Base-by-base conservation (phyloP, 2,888 invertebrate genomes). In the Dilophus febrilis region DNA sequence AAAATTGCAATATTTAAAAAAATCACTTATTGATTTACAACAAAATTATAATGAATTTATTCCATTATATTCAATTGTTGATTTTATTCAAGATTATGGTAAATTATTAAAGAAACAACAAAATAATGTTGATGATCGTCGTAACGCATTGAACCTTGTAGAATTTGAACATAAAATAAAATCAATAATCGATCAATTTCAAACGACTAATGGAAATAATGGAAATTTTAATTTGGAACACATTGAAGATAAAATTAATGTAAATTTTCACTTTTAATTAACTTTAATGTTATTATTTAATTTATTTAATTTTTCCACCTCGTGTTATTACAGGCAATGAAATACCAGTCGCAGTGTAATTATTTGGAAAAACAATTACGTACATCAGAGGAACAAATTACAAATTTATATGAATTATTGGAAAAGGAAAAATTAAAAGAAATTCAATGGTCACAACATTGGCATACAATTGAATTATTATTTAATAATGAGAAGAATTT, bases 21-120 rank as follows among this genome's bases (percentile, higher is more conserved):
- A 55, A 41, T 55, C 58, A 2, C 38, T 59, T 17, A 50, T 50
- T 35, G 41, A 46, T 4, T 47, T 61, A 4, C 53, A 52, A 42
- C 53, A 56, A 40, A 60, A 62, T 50, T 62, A 58, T 48, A 55
- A 56, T 48, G 58, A 61, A 49, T 62, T 55, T 38, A 61, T 61
- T 27, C 62, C 62, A 2, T 42, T 62, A 33, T 53, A 62, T 50
- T 54, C 56, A 48, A 51, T 62, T 2, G 53, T 50, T 17, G 58
- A 62, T 42, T 63, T 60, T 45, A 52, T 45, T 2, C 39, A 42
- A 26, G 38, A 42, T 10, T 44, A 41, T 14, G 29, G 32, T 7
- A 17, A 31, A 19, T 14, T 42, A 8, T 22, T 42, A 14, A 38
- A 35, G 3, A 2, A 17, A 17, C 13, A 42, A 39, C 35, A 38